Evolutionary conservation across 2,113 vertebrate genomes (phyloP), one percentile per base, ranked within the genome.

Genomic region (Euleptes europaea): DNA sequence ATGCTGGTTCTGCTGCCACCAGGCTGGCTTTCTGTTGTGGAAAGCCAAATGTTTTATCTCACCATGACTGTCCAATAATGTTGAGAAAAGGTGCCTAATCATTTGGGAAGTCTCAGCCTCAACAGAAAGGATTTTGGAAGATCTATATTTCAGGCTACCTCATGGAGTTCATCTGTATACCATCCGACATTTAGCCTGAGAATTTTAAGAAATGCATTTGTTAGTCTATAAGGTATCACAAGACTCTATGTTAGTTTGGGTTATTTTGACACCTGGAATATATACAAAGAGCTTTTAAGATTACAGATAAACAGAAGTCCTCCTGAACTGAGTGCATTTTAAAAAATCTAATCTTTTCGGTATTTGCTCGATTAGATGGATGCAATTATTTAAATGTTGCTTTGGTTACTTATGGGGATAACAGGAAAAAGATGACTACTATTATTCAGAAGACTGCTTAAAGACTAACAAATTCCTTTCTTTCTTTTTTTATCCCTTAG

Each of bases 391-490:
- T 31, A 54, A 89, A 70, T 35, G 80, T 19, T 80, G 51, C 47
- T 14, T 84, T 73, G 78, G 19, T 40, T 86, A 84, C 72, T 65
- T 35, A 88, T 74, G 9, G 28, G 33, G 47, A 47, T 42, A 88
- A 54, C 78, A 89, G 73, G 78, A 54, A 70, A n/a, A 88, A 57
- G 5, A 80, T 42, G 80, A 44, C 86, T 78, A 28, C 28, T 84
- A 33, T 23, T 35, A n/a, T 15, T 35, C 54, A 33, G 63, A 71
- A 70, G 71, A 0, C 54, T 79, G 84, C 60, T 78, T 65, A 28
- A 31, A 23, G 23, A 51, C 49, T 51, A 51, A n/a, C n/a, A n/a
- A n/a, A n/a, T n/a, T n/a, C n/a, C n/a, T n/a, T n/a, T n/a, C n/a
- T n/a, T n/a, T n/a, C n/a, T n/a, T n/a, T n/a, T n/a, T n/a, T n/a